Evolutionary conservation across 2,113 vertebrate species (phyloP).

Genomic region (Solea senegalensis): DNA sequence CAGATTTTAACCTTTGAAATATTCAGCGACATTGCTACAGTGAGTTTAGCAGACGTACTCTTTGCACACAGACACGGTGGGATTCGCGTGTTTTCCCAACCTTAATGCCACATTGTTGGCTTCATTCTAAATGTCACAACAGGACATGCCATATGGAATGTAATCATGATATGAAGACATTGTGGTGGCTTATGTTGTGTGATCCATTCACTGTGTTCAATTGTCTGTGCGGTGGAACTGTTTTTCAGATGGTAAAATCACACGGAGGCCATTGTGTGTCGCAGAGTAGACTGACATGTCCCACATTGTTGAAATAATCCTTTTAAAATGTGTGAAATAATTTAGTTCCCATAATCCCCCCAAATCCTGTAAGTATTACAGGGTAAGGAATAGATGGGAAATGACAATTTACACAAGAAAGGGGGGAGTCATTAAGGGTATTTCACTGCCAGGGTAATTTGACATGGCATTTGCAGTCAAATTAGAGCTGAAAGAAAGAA

Average conservation of each 20-base stretch:
- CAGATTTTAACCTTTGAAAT: slow-evolving; percentile 47
- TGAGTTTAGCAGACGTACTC: slow-evolving; percentile 13
- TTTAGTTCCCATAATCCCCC: slow-evolving; percentile 68
- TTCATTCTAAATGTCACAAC: slow-evolving; percentile 51
- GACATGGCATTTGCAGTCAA: slow-evolving; percentile 72
- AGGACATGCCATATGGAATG: slow-evolving; percentile 42
- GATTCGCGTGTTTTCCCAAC: slow-evolving; percentile 23
- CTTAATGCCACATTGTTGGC: slow-evolving; percentile 42
- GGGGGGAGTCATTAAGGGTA: slow-evolving; percentile 68
- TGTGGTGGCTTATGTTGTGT: slow-evolving; percentile 26
- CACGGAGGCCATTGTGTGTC: slow-evolving; percentile 54
- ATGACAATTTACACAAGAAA: slow-evolving; percentile 74
- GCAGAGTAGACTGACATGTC: slow-evolving; percentile 47
- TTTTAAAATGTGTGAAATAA: slow-evolving; percentile 77
- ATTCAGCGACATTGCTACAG: slow-evolving; percentile 23
- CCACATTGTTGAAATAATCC: slow-evolving; percentile 76
- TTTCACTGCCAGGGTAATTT: slow-evolving; percentile 74
- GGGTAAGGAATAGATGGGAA: slow-evolving; percentile 62
- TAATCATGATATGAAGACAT: slow-evolving; percentile 50
- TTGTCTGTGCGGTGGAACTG: slow-evolving; percentile 43
- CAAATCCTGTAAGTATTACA: slow-evolving; percentile 71
- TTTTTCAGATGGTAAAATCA: slow-evolving; percentile 63
- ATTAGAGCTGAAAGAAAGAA: slow-evolving; percentile 51
- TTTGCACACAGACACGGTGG: slow-evolving; percentile 17
- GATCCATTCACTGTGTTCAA: slow-evolving; percentile 36